phyloP scores from a whole-genome alignment of 1,140 invertebrate genomes.

The Orius insidiosus region DNA sequence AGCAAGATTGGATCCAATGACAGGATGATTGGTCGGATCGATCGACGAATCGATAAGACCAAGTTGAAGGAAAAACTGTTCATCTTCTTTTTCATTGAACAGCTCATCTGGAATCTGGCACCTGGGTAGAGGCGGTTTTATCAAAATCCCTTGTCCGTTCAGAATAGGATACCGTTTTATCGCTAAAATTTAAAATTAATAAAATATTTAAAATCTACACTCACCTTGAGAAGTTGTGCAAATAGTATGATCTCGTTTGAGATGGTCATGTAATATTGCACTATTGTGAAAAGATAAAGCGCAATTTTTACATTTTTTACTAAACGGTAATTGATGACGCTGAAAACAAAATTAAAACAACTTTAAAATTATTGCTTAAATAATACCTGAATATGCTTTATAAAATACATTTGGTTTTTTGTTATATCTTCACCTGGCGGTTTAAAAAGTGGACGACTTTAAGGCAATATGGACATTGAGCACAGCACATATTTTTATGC shows the following conservation, averaged over 20 bases:
- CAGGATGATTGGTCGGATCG: no score
- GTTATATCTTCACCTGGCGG: conserved; percentile 14
- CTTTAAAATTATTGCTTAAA: no score
- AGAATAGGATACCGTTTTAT: neutral
- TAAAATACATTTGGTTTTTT: conserved; percentile 19
- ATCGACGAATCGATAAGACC: no score
- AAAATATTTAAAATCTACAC: neutral
- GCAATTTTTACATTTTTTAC: conserved; percentile 45
- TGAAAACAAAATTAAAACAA: no score
- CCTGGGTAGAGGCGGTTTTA: neutral
- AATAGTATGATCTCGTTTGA: conserved; percentile 22
- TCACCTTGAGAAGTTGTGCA: conserved; percentile 14
- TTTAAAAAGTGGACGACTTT: conserved; percentile 31
- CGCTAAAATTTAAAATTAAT: neutral
- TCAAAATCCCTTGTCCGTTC: neutral
- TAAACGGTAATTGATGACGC: conserved; percentile 29
- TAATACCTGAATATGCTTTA: conserved; percentile 23
- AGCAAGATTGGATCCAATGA: neutral
- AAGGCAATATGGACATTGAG: conserved; percentile 57
- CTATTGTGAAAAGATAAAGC: conserved; percentile 53
- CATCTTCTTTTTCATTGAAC: neutral
- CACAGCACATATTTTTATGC: conserved; percentile 39
- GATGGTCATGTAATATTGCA: conserved; percentile 30
- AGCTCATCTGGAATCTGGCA: neutral
- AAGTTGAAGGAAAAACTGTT: no score